Base-by-base conservation (phyloP, 2,888 invertebrate genomes). In the Thera obeliscata region DNA sequence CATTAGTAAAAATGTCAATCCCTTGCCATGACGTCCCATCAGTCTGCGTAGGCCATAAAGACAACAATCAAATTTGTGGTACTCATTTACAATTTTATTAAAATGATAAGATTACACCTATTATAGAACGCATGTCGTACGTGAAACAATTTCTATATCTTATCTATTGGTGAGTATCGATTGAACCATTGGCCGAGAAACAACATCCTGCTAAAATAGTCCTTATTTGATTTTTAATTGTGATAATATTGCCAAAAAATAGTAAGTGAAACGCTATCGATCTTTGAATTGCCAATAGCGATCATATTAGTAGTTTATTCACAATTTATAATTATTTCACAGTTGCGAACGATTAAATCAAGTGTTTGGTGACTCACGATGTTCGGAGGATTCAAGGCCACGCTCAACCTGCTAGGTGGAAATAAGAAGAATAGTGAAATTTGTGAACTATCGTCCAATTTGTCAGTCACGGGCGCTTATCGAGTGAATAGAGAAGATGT, bases 91-190 rank as follows among this genome's bases (percentile, higher is more conserved):
- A 80, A 81, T 80, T 83, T 84, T 74, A 77, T 70, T 74, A 60
- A 38, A 68, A 65, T 71, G 91, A 92, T 92, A 89, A 92, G 90
- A 91, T 90, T 82, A 79, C 73, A 74, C 66, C 72, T 75, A 84
- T 83, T 85, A 86, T 81, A 83, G 81, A 78, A 76, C 77, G 78
- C 77, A 80, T 79, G 78, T 77, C 79, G 76, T 80, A 77, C 74
- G 71, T 71, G 73, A 73, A 73, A 76, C 81, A 81, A 78, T 80
- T 72, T 67, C 65, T 74, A 69, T 89, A 91, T 92, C 90, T 91
- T 83, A 91, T 91, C 91, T 75, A 69, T 67, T 65, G 74, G 80
- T 77, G 74, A 84, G 85, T 87, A 87, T 87, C 79, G 87, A 87
- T 87, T 86, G 78, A 80, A 81, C 79, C 84, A 81, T 80, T 83